Evolutionary conservation across 2,113 vertebrate species (phyloP).

Genomic region (Conger conger): DNA sequence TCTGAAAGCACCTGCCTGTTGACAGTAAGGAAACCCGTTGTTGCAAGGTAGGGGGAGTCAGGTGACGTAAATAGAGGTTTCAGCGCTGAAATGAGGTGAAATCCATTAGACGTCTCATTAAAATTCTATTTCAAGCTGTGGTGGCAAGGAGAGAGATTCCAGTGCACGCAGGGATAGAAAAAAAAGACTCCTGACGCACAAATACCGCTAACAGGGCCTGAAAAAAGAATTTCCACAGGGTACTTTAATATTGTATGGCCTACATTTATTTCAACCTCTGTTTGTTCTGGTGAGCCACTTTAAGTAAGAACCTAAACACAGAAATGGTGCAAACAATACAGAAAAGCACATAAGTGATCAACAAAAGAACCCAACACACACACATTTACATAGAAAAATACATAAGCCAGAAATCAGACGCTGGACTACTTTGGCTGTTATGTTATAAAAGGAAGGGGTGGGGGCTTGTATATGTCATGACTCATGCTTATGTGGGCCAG

Average conservation of each 20-base stretch:
- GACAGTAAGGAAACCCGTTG: neutral
- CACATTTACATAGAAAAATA: neutral
- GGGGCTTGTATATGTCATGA: neutral
- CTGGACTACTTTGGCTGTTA: neutral
- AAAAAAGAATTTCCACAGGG: slow-evolving; percentile 10
- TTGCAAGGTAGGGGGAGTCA: neutral
- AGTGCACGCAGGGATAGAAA: slow-evolving; percentile 4
- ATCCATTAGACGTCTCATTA: slow-evolving; percentile 27
- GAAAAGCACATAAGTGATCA: too few relatives aligned
- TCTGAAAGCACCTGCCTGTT: neutral
- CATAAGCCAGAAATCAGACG: neutral
- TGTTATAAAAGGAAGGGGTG: neutral
- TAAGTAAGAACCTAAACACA: neutral
- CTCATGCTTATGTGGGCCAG: neutral
- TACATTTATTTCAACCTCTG: slow-evolving; percentile 9
- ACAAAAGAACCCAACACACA: neutral
- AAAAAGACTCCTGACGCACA: neutral
- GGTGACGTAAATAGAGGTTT: slow-evolving; percentile 1
- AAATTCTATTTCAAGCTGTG: slow-evolving; percentile 18
- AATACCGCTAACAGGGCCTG: neutral
- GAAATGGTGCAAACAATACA: neutral
- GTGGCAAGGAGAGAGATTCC: slow-evolving; percentile 21
- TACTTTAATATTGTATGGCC: slow-evolving; percentile 30
- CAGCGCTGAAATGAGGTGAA: slow-evolving; percentile 11
- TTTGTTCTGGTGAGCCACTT: neutral